Conservation (phyloP, 64 coral and sea anemone species). For the Actinia equina region DNA sequence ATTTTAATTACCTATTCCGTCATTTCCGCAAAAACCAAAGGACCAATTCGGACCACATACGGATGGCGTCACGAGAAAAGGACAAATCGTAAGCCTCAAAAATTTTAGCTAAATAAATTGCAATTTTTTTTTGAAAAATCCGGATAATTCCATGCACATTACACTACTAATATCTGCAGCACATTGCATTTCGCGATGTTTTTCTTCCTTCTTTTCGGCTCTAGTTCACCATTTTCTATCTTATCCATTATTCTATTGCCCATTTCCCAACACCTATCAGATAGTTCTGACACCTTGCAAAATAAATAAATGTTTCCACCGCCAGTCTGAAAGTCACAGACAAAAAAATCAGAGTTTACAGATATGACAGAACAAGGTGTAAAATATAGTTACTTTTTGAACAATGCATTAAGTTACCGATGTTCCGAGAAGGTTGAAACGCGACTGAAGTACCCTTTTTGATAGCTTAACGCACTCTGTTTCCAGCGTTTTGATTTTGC, state of each 20-base stretch:
- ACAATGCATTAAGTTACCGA: not conserved
- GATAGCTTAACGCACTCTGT: not conserved
- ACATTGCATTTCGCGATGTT: not conserved
- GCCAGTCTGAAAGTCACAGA: not conserved
- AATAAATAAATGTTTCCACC: constrained; percentile 16
- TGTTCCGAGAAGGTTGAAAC: not conserved
- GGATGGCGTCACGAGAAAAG: no score
- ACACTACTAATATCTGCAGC: not conserved
- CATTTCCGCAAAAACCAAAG: not conserved
- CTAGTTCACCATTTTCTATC: not conserved
- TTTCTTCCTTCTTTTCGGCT: not conserved
- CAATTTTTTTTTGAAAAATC: no score
- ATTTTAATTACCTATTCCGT: no score
- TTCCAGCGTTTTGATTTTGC: not conserved
- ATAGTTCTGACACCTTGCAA: constrained; percentile 11
- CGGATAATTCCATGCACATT: no score
- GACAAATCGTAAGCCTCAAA: not conserved
- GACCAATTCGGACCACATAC: not conserved
- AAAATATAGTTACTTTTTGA: not conserved
- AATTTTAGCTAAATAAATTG: not conserved
- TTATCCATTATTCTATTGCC: not conserved
- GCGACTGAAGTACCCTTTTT: not conserved
- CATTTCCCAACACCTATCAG: constrained; percentile 2
- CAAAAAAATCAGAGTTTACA: not conserved
- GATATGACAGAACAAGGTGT: not conserved